These are phyloP conservation scores for Capitella teleta DNA, from an alignment of 1,140 invertebrate species.

Conservation along the genomic window DNA sequence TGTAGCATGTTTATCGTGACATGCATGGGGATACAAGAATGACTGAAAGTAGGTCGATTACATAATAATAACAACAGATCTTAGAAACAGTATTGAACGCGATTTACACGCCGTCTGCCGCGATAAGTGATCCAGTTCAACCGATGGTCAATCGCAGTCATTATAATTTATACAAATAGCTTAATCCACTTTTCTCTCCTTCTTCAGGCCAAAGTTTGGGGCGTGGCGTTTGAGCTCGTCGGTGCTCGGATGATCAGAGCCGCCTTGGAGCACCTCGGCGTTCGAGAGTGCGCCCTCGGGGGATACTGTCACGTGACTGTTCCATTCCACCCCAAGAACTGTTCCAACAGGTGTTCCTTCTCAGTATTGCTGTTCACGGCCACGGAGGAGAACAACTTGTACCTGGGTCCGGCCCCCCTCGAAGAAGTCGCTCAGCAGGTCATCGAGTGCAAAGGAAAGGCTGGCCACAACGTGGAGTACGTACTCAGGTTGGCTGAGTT, in stretches of 20 bases:
- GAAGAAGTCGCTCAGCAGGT: slow-evolving; percentile 69
- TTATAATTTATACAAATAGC: no score
- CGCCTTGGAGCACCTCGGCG: slow-evolving; percentile 71
- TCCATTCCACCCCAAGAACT: slow-evolving; percentile 9
- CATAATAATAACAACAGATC: no score
- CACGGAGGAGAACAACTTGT: slow-evolving; percentile 60
- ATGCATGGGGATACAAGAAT: no score
- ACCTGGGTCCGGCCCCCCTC: slow-evolving; percentile 54
- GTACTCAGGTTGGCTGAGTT: slow-evolving; percentile 34
- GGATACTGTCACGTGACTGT: slow-evolving; percentile 21
- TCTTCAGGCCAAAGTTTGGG: slow-evolving; percentile 60
- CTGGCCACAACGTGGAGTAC: slow-evolving; percentile 79
- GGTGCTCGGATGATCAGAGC: slow-evolving; percentile 50
- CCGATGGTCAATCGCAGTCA: no score
- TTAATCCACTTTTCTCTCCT: no score
- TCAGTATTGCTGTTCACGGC: slow-evolving; percentile 55
- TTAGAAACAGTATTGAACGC: no score
- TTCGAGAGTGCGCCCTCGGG: slow-evolving; percentile 61
- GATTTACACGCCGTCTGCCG: no score
- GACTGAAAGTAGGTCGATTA: no score
- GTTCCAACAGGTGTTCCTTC: background rate
- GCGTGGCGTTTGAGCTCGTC: slow-evolving; percentile 76
- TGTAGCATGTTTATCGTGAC: no score
- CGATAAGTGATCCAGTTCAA: no score
- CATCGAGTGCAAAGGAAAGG: slow-evolving; percentile 59